Percentiles rank a stretch among this genome's conserved stretches.
These are phyloP conservation scores for Archips crataeganus DNA, from an alignment of 2,888 invertebrate species.

Conservation along the genomic window DNA sequence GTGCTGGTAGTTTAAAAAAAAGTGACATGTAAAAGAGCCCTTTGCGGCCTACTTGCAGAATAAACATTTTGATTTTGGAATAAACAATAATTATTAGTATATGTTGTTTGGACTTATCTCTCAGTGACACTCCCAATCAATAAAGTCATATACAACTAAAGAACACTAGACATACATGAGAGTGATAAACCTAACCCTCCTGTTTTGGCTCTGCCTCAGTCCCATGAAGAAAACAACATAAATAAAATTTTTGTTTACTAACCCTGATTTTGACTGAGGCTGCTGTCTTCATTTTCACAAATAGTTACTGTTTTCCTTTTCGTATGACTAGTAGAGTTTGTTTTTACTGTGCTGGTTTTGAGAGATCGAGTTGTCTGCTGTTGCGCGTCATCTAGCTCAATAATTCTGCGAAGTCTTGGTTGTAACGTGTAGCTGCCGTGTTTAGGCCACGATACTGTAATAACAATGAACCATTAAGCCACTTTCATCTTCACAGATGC, in stretches of 20 bases:
- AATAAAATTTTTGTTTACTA: conserved; percentile 45
- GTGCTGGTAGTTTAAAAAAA: no score
- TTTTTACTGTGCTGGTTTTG: conserved; percentile 52
- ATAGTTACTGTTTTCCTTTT: conserved; percentile 75
- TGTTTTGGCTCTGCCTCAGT: no score
- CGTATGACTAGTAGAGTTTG: conserved; percentile 54
- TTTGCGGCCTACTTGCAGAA: no score
- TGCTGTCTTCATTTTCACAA: conserved; percentile 67
- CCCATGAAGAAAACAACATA: background rate
- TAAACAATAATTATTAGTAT: no score
- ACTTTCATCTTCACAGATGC: background rate
- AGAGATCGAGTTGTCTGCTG: conserved; percentile 60
- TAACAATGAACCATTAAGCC: background rate
- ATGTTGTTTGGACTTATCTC: no score
- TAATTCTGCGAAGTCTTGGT: conserved; percentile 67
- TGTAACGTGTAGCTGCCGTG: conserved; percentile 55
- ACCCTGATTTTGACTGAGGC: conserved; percentile 65
- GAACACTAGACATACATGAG: no score
- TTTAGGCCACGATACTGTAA: conserved; percentile 62
- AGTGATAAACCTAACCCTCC: no score
- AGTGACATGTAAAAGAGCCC: no score
- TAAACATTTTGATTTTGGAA: no score
- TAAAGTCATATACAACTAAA: no score
- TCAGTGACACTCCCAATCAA: no score
- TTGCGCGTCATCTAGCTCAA: conserved; percentile 63